Evolutionary conservation across 2,797 vertebrate genomes (phyloP), one percentile per base, ranked within the genome.

Genomic region (Halcyon badia): DNA sequence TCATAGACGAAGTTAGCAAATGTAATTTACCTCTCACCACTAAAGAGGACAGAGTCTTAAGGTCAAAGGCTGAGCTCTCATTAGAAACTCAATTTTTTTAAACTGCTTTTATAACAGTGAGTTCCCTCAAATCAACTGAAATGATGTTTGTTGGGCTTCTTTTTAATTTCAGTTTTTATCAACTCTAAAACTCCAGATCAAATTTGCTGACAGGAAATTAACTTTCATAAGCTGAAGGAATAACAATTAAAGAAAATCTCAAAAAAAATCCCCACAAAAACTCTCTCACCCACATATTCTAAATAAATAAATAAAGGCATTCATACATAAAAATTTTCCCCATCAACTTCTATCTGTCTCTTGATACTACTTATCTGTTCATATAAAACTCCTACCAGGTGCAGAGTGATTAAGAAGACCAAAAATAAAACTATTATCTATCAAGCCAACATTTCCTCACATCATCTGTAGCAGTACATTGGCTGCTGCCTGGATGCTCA

Each of bases 371-470:
- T 95, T 96, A 95, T 78, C 83, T 75, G 86, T 75, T 96, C 85
- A 70, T 60, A 88, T 51, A 69, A 82, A 91, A 80, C 71, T 70
- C 94, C 89, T 95, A 95, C 65, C 94, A 94, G 92, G 52, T 90
- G 68, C 72, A 68, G 56, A 60, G 69, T 94, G 85, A 97, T 89
- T 91, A 88, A 93, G 90, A 95, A 64, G 61, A 61, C 70, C 83
- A 81, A 91, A 96, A 92, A 95, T 93, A 94, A 96, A 95, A 66
- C 84, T 49, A 69, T 85, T 91, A 57, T 86, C 83, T 95, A 94
- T 94, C 83, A 91, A 69, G 57, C 26, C 94, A 95, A 77, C 56
- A 57, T 87, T 91, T 94, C 82, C 85, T 88, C 72, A 83, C 82
- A 89, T 96, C 56, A 49, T 72, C 52, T 73, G 77, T 10, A 56